Conservation (phyloP, 2,797 vertebrate species). For the Dicrostonyx torquatus region DNA sequence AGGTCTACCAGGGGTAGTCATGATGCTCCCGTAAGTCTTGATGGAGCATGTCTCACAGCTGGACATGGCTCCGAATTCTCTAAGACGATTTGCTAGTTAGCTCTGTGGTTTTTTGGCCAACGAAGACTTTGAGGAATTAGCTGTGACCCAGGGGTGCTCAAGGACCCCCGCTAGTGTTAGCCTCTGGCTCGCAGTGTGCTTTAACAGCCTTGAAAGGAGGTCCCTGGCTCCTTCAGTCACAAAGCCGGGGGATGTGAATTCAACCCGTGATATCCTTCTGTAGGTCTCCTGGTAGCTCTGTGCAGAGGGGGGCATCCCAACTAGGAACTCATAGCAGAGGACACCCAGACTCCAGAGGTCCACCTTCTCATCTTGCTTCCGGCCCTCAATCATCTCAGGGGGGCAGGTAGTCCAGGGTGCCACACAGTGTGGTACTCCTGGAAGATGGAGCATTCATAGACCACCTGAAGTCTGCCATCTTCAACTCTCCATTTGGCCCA, state of each 20-base stretch:
- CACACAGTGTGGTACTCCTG: slow-evolving; percentile 97
- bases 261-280: slow-evolving; percentile 94
- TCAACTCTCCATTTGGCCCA: slow-evolving; percentile 94
- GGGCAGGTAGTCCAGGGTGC: slow-evolving; percentile 96
- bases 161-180: slow-evolving; percentile 92
- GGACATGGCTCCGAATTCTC: neutral
- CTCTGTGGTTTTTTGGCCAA: slow-evolving; percentile 72
- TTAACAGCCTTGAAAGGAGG: slow-evolving; percentile 92
- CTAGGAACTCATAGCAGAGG: slow-evolving; percentile 96
- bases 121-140: slow-evolving; percentile 88
- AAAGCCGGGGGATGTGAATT: slow-evolving; percentile 91
- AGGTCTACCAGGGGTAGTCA: neutral
- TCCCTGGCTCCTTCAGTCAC: slow-evolving; percentile 92
- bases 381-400: slow-evolving; percentile 99
- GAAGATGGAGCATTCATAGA: slow-evolving; percentile 98
- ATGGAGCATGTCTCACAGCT: neutral
- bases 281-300: slow-evolving; percentile 95
- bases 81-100: slow-evolving; percentile 68
- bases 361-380: slow-evolving; percentile 97
- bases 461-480: slow-evolving; percentile 99
- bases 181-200: slow-evolving; percentile 94
- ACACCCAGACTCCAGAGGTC: slow-evolving; percentile 98
- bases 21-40: neutral
- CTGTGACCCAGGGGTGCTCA: slow-evolving; percentile 92
- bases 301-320: slow-evolving; percentile 95